Conservation (phyloP, 2,113 vertebrate genomes). For the Heterocephalus glaber region DNA sequence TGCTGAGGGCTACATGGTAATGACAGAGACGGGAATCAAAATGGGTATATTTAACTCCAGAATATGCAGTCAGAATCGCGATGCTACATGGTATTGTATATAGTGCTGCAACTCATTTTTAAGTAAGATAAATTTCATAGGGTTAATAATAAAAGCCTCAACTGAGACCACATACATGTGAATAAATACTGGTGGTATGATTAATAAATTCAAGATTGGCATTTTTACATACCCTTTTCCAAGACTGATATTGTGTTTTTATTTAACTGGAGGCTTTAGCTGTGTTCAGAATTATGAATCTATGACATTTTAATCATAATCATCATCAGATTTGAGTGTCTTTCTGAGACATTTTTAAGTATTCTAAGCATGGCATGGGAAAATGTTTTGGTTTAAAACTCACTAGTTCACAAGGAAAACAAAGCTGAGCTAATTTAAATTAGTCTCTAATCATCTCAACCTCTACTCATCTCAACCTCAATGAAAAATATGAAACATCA, state of each 20-base stretch:
- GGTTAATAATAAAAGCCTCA: not conserved
- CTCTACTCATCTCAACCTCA: not conserved
- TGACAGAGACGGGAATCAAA: not conserved
- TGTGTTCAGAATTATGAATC: not conserved
- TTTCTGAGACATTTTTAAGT: constrained; percentile 51
- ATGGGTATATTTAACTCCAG: not conserved
- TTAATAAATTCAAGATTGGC: constrained; percentile 23
- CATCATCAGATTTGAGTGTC: not conserved
- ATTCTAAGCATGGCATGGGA: not conserved
- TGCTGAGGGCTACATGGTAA: not conserved
- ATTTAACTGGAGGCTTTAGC: not conserved
- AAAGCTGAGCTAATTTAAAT: not conserved
- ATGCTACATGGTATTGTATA: not conserved
- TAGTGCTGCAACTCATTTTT: not conserved
- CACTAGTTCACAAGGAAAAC: not conserved
- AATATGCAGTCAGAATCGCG: not conserved
- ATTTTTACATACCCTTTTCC: constrained; percentile 2
- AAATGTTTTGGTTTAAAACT: not conserved
- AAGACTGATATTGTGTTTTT: not conserved
- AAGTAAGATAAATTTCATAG: not conserved
- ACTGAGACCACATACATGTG: not conserved
- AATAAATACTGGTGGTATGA: not conserved
- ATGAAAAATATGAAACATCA: not conserved
- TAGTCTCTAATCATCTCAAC: not conserved
- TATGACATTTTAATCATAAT: not conserved